Evolutionary conservation across 2,888 invertebrate genomes (phyloP).

Genomic region (Teleogryllus oceanicus): DNA sequence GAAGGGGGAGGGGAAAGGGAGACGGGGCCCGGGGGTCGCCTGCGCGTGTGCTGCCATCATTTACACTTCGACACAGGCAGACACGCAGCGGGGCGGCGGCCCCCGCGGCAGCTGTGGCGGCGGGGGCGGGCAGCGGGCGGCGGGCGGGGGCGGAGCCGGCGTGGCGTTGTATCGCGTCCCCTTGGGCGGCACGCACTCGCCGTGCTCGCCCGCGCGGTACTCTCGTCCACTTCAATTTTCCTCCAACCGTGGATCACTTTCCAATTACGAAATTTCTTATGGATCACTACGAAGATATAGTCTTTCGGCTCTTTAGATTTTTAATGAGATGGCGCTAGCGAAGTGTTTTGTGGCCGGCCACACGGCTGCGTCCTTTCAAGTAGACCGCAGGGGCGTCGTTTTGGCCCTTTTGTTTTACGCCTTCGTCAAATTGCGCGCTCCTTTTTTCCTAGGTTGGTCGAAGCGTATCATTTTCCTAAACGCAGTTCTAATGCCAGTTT

Average conservation of each 20-base stretch:
- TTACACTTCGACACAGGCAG: no score
- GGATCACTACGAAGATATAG: conserved; percentile 5
- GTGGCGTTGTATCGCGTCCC: no score
- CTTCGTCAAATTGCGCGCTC: neutral
- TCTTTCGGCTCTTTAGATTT: neutral
- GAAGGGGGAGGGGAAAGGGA: no score
- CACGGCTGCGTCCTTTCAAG: no score
- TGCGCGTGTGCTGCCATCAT: no score
- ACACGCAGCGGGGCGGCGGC: neutral
- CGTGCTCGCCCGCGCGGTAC: neutral
- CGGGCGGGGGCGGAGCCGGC: no score
- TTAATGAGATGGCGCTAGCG: neutral
- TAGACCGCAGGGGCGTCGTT: neutral
- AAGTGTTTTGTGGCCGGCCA: neutral
- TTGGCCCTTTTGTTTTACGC: neutral
- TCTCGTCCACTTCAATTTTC: neutral
- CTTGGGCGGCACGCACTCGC: no score
- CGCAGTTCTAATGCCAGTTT: conserved; percentile 10
- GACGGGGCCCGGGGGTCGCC: no score
- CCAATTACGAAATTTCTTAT: conserved; percentile 2
- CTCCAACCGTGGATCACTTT: conserved; percentile 8
- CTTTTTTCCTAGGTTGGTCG: neutral
- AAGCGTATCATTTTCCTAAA: conserved; percentile 18
- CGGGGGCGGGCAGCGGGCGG: no score
- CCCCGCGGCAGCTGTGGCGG: neutral